A percentile compares a stretch with the other conserved stretches of the same genome.
phyloP scores from a whole-genome alignment of 2,888 invertebrate genomes.

The Xestoiulus laeticollis region DNA sequence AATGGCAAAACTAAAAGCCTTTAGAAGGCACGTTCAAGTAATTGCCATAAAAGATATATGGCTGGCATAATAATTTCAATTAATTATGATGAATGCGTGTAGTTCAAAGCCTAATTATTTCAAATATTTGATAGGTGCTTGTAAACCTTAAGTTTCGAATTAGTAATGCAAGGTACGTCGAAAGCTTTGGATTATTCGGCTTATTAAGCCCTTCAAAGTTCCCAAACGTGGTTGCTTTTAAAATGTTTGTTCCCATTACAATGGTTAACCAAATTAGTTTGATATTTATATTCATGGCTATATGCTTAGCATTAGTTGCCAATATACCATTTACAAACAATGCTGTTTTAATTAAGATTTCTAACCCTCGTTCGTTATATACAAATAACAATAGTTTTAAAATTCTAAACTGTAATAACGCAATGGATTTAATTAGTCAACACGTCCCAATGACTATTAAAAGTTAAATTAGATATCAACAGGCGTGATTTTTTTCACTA shows the following conservation, averaged over 20 bases:
- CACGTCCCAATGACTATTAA: too few species aligned
- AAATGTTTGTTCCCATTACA: background rate
- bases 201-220: background rate
- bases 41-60: conserved; percentile 23
- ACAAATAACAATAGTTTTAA: too few species aligned
- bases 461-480: too few species aligned
- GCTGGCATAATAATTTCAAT: conserved; percentile 1
- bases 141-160: background rate
- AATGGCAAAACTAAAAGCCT: conserved; percentile 3
- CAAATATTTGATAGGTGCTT: background rate
- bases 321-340: too few species aligned
- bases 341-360: too few species aligned
- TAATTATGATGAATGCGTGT: conserved; percentile 33
- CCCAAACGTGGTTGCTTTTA: background rate
- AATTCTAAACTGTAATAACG: too few species aligned
- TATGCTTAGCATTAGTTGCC: too few species aligned
- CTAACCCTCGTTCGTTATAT: too few species aligned
- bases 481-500: too few species aligned
- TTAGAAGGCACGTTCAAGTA: background rate
- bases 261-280: too few species aligned
- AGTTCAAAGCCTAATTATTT: background rate
- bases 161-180: background rate
- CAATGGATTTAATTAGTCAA: too few species aligned
- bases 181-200: background rate
- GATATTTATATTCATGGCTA: too few species aligned